Base-by-base conservation (phyloP, 2,113 vertebrate genomes). In the Geococcyx californianus region DNA sequence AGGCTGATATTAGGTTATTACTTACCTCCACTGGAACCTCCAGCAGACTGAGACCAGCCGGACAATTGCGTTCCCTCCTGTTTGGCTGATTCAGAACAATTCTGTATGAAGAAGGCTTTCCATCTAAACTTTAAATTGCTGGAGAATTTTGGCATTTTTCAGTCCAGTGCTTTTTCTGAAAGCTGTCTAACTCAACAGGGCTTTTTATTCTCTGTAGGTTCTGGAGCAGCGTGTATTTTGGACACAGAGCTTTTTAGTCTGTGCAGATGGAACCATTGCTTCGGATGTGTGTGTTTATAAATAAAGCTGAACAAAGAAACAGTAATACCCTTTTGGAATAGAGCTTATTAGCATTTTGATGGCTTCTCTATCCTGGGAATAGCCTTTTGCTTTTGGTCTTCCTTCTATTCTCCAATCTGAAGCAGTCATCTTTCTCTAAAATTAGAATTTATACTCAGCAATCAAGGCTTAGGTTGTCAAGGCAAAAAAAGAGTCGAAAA, bases 271-370 rank as follows among this genome's bases (percentile, higher is more conserved):
- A 92, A 42, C 25, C 42, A 80, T 13, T 76, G 75, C 42, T 94
- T 95, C 84, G 85, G 74, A 89, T 76, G 40, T 49, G 45, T 56
- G 34, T 72, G 29, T 87, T 95, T 62, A 82, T 73, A 89, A 90
- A 95, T 95, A 94, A 94, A 95, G 25, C 89, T 33, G 26, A 89
- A 92, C 47, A 91, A 84, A 82, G 34, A 63, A 81, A 63, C 58
- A 94, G 83, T 83, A 91, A 75, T 38, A 42, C 11, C 31, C 58
- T 69, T 84, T 93, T 66, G 55, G 42, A 83, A 85, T 18, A 66
- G 23, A 16, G 33, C 18, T 94, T 87, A 87, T 94, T 94, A 94
- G 78, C 81, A 95, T 95, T 91, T 91, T 95, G 54, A 94, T 91
- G 87, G 54, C 33, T 94, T 87, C 84, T 79, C 91, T 86, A 89